Evolutionary conservation across 2,888 invertebrate species (phyloP), one percentile per base, ranked within the genome.

Genomic region (Xestia rhomboidea): DNA sequence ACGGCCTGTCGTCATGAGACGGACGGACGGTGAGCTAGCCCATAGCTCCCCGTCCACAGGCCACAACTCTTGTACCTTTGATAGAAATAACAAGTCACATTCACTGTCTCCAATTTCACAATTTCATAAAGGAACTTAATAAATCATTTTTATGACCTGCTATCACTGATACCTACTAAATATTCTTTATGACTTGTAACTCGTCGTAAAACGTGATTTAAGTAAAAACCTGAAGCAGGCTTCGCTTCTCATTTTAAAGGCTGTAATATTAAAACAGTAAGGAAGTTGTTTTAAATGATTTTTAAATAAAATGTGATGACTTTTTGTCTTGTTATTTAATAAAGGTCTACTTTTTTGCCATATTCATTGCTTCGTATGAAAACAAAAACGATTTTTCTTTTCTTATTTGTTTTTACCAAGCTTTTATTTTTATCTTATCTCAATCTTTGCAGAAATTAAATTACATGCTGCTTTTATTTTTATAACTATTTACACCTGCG

Each of bases 141-240:
- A 73, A 79, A 82, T 85, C 68, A 68, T 79, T 71, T 84, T 85
- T 85, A 82, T 76, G 70, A 51, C 18, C 13, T 46, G 57, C 57
- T 54, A 67, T 76, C 73, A 70, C 34, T 51, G 70, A 76, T 76
- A 69, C 51, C 49, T 34, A 63, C 27, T 74, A 62, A 84, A 77
- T 81, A 76, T 44, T 75, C 57, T 83, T 80, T 84, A 83, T 44
- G 81, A 63, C 68, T 72, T 64, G 54, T 74, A 46, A 78, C 60
- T 80, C 71, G 27, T 74, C 82, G 63, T 82, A 72, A 82, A 85
- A 84, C 63, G 73, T 76, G 46, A 76, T 76, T 81, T 68, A 78
- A 68, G 51, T 73, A 51, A 46, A 69, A 64, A 27, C 38, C 60
- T 13, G 66, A 68, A 71, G 34, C 63, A 62, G 27, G 18, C 30